Conservation (phyloP, 2,888 invertebrate genomes). For the Agriotes lineatus region DNA sequence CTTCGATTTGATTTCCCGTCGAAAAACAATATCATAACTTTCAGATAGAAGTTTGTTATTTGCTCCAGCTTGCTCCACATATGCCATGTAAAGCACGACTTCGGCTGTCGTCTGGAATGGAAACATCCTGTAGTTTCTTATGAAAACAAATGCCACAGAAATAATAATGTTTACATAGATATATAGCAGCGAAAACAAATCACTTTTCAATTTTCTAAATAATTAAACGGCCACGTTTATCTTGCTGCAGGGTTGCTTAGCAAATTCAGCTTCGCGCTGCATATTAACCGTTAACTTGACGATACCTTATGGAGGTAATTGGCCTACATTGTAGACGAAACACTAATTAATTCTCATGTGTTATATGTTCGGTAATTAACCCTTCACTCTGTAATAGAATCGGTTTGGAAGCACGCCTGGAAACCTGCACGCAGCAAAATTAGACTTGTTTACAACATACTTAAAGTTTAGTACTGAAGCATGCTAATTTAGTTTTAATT, state of each 20-base stretch:
- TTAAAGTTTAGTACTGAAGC: too few species aligned
- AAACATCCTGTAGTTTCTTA: too few species aligned
- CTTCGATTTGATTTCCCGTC: too few species aligned
- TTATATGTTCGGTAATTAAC: conserved; percentile 21
- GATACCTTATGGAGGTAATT: conserved; percentile 28
- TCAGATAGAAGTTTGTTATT: too few species aligned
- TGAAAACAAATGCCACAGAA: too few species aligned
- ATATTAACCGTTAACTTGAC: conserved; percentile 16
- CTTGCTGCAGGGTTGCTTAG: not conserved
- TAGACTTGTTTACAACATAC: not conserved
- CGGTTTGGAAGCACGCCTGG: not conserved
- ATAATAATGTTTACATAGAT: too few species aligned
- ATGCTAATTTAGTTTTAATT: too few species aligned
- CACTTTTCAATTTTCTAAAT: not conserved
- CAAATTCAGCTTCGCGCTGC: not conserved
- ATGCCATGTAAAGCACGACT: too few species aligned
- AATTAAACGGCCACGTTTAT: not conserved
- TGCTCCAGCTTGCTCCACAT: too few species aligned
- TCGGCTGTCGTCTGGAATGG: too few species aligned
- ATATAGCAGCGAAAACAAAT: too few species aligned
- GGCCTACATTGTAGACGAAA: conserved; percentile 17
- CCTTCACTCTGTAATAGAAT: conserved; percentile 1
- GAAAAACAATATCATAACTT: too few species aligned
- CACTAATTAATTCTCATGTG: conserved; percentile 29
- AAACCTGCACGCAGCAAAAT: not conserved